Conservation (phyloP, 2,797 vertebrate genomes). For the Peromyscus nudipes region DNA sequence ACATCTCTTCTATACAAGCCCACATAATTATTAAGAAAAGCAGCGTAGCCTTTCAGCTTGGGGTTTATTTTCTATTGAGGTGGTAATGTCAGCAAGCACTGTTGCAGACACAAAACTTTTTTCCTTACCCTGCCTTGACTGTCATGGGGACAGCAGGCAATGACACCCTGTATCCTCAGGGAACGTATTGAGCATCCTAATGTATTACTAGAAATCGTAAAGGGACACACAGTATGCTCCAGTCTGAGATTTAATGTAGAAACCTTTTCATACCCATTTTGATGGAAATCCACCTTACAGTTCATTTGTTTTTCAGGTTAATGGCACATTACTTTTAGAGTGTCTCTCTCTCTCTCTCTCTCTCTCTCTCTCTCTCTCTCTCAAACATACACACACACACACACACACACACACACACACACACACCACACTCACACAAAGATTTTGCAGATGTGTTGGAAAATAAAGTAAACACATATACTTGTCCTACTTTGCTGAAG, state of each 20-base stretch:
- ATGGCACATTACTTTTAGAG: slow-evolving; percentile 69
- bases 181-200: slow-evolving; percentile 1
- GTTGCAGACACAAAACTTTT: slow-evolving; percentile 32
- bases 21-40: slow-evolving; percentile 43
- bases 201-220: slow-evolving; percentile 24
- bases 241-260: slow-evolving; percentile 54
- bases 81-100: background rate
- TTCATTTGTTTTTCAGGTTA: slow-evolving; percentile 71
- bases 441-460: background rate
- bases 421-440: background rate
- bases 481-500: slow-evolving; percentile 70
- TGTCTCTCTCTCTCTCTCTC: background rate
- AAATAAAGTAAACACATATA: background rate
- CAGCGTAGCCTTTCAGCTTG: background rate
- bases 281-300: background rate
- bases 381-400: background rate
- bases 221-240: background rate
- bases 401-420: background rate
- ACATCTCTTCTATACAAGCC: background rate
- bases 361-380: background rate
- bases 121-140: slow-evolving; percentile 16
- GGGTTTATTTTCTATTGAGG: background rate
- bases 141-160: background rate
- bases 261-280: slow-evolving; percentile 48
- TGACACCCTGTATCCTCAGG: background rate